Conservation (phyloP, 2,797 vertebrate genomes). For the Poecilia wingei region DNA sequence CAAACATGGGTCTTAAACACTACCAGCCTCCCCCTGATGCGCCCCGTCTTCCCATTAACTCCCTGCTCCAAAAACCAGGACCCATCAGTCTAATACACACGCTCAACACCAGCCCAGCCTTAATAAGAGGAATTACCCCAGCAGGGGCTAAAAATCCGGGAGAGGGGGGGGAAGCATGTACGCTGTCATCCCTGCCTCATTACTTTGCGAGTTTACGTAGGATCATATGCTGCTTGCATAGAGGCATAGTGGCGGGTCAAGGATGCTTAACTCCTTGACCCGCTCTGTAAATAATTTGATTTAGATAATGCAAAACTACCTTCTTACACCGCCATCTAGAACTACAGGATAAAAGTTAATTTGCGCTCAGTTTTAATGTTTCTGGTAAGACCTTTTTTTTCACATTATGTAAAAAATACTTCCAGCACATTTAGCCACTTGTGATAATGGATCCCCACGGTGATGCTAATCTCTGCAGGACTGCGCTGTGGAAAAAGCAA, state of each 20-base stretch:
- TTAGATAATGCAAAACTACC: slow-evolving; percentile 61
- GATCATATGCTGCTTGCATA: slow-evolving; percentile 70
- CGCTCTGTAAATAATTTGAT: slow-evolving; percentile 78
- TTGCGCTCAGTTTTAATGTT: slow-evolving; percentile 1
- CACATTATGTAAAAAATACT: slow-evolving; percentile 4
- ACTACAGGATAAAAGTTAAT: slow-evolving; percentile 41
- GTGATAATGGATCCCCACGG: slow-evolving; percentile 6
- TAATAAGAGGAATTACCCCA: slow-evolving; percentile 81
- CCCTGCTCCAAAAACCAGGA: slow-evolving; percentile 59
- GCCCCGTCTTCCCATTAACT: slow-evolving; percentile 54
- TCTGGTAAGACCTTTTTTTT: neutral
- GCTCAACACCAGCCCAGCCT: slow-evolving; percentile 66
- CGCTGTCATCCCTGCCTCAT: slow-evolving; percentile 73
- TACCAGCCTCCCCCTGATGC: slow-evolving; percentile 80
- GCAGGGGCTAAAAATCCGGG: slow-evolving; percentile 51
- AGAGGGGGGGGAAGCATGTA: slow-evolving; percentile 65
- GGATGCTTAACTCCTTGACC: slow-evolving; percentile 79
- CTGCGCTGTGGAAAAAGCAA: slow-evolving; percentile 29
- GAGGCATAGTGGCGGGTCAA: slow-evolving; percentile 49
- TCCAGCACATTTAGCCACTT: slow-evolving; percentile 1
- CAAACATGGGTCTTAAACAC: slow-evolving; percentile 84
- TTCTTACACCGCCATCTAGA: slow-evolving; percentile 38
- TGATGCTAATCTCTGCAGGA: slow-evolving; percentile 18
- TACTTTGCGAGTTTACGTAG: slow-evolving; percentile 81
- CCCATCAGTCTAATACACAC: slow-evolving; percentile 52